Percentiles rank a stretch among this genome's conserved stretches.
phyloP scores from a whole-genome alignment of 2,113 vertebrate species.

The Garra rufa region DNA sequence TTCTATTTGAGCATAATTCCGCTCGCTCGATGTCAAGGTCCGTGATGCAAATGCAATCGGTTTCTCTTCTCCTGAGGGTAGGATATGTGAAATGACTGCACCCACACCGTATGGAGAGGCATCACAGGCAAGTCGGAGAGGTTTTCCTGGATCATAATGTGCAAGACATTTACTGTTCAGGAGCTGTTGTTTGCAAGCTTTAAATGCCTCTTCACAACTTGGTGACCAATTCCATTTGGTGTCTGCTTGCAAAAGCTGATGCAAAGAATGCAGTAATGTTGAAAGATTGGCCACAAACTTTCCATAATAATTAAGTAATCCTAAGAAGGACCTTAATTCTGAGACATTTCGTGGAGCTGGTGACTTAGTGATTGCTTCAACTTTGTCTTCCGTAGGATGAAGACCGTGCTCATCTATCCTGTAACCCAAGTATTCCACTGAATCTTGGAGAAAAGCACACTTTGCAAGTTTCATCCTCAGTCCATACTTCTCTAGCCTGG shows the following conservation, averaged over 20 bases:
- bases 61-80: too few relatives aligned
- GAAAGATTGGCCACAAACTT: background rate
- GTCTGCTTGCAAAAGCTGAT: conserved; percentile 8
- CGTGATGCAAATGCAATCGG: too few relatives aligned
- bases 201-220: background rate
- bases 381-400: background rate
- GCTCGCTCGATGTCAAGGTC: background rate
- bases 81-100: too few relatives aligned
- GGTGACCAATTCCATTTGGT: background rate
- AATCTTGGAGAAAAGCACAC: background rate
- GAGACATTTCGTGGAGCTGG: conserved; percentile 18
- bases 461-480: too few relatives aligned
- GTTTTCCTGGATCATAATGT: too few relatives aligned
- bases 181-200: too few relatives aligned
- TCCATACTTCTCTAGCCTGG: background rate
- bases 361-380: background rate
- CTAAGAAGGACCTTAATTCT: conserved; percentile 31
- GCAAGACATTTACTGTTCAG: too few relatives aligned
- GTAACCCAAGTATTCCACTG: background rate
- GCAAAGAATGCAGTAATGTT: background rate
- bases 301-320: conserved; percentile 24
- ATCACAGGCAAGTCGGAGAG: too few relatives aligned
- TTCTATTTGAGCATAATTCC: background rate
- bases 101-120: too few relatives aligned
- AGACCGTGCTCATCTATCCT: background rate